Percentiles rank a stretch among this genome's conserved stretches.
Conservation (phyloP, 2,888 invertebrate species). For the Molorchus minor region DNA sequence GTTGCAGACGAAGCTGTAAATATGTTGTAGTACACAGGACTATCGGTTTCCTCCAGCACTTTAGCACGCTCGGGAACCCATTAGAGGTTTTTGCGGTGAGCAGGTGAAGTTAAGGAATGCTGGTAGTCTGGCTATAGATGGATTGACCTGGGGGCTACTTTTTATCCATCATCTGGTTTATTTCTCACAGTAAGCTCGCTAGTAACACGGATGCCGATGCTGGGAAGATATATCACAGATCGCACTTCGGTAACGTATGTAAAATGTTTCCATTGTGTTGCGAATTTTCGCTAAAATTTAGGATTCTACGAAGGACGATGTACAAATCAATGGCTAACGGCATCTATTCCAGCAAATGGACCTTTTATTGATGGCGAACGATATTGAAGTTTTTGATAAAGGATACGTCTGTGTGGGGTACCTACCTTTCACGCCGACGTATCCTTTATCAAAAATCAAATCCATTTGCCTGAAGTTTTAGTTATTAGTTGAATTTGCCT, state of each 20-base stretch:
- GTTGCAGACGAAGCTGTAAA: conserved; percentile 43
- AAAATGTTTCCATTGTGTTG: conserved; percentile 29
- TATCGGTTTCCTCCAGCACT: conserved; percentile 44
- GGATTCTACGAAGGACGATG: too few species aligned
- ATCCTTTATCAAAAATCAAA: too few species aligned
- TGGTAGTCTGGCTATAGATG: conserved; percentile 47
- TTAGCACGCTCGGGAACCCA: conserved; percentile 54
- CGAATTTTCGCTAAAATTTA: conserved; percentile 11
- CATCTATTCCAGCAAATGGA: too few species aligned
- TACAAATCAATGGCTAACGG: too few species aligned
- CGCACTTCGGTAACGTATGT: conserved; percentile 25
- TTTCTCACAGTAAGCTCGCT: conserved; percentile 41
- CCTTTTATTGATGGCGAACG: too few species aligned
- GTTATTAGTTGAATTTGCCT: too few species aligned
- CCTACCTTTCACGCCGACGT: too few species aligned
- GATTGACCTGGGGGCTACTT: conserved; percentile 55
- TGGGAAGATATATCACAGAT: conserved; percentile 38
- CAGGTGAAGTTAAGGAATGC: conserved; percentile 55
- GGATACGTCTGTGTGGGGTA: too few species aligned
- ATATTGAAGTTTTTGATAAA: too few species aligned
- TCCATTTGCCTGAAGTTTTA: too few species aligned
- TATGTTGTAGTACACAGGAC: conserved; percentile 43
- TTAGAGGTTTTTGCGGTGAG: conserved; percentile 55
- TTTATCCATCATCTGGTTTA: conserved; percentile 52
- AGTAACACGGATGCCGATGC: conserved; percentile 34